Percentiles rank a stretch among this genome's conserved stretches.
phyloP scores from a whole-genome alignment of 2,888 invertebrate genomes.

The Ceramica pisi region DNA sequence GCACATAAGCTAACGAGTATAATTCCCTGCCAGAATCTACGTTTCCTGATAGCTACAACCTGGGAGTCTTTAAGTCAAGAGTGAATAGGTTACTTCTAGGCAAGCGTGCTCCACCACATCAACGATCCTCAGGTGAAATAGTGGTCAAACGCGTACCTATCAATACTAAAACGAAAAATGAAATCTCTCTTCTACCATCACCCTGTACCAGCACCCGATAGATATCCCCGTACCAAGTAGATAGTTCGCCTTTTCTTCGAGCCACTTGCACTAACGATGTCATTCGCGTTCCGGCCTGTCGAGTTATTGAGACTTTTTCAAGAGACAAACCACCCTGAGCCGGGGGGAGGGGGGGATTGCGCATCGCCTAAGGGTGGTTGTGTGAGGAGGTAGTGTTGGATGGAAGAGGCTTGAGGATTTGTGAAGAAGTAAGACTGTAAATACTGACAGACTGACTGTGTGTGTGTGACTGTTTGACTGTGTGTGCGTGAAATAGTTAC shows the following conservation, averaged over 20 bases:
- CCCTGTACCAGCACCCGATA: constrained; percentile 79
- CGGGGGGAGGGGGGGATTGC: neutral
- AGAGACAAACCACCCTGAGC: constrained; percentile 79
- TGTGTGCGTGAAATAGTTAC: too few species aligned
- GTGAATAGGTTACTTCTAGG: too few species aligned
- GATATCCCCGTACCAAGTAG: constrained; percentile 78
- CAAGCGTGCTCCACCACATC: too few species aligned
- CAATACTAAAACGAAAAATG: too few species aligned
- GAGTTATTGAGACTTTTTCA: constrained; percentile 91
- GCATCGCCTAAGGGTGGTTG: constrained; percentile 66
- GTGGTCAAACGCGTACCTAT: too few species aligned
- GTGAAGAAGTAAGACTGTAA: neutral
- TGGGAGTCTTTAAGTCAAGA: too few species aligned
- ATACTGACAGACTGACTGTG: too few species aligned
- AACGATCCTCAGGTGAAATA: too few species aligned
- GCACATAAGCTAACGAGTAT: too few species aligned
- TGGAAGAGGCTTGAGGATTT: constrained; percentile 68
- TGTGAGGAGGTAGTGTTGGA: constrained; percentile 42
- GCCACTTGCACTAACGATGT: constrained; percentile 90
- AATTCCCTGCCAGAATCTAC: too few species aligned
- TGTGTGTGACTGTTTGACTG: too few species aligned
- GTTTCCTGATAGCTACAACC: too few species aligned
- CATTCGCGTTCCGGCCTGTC: constrained; percentile 88
- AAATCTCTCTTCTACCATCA: constrained; percentile 31
- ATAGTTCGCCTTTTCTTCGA: constrained; percentile 90